Conservation (phyloP, 2,797 vertebrate genomes). For the Cetoscarus ocellatus region DNA sequence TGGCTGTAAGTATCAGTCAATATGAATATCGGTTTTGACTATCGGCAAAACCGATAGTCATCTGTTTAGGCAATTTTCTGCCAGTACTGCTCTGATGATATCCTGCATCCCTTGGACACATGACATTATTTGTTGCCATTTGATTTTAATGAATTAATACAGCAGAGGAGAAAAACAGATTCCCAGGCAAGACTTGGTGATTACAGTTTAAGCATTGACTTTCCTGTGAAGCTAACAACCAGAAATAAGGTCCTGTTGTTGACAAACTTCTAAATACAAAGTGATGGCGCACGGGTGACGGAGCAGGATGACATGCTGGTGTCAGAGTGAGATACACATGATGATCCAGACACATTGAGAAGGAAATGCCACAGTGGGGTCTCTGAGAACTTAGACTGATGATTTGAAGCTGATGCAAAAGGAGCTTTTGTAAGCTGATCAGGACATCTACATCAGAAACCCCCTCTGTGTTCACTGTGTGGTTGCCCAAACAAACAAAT, state of each 20-base stretch:
- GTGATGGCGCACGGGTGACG: background rate
- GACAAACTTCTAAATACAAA: slow-evolving; percentile 4
- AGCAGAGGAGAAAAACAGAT: background rate
- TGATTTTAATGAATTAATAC: background rate
- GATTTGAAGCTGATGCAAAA: no score
- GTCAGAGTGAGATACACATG: slow-evolving; percentile 35
- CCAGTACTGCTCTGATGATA: no score
- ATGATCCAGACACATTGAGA: slow-evolving; percentile 15
- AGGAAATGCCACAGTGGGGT: background rate
- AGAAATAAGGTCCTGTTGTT: background rate
- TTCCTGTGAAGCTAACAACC: background rate
- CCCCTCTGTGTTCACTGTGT: background rate
- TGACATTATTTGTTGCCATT: background rate
- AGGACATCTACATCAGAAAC: background rate
- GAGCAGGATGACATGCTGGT: no score
- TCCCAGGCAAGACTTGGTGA: background rate
- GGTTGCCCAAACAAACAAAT: slow-evolving; percentile 28
- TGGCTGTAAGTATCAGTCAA: no score
- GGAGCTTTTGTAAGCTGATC: background rate
- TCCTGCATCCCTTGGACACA: no score
- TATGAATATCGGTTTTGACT: no score
- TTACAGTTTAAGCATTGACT: background rate
- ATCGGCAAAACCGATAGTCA: no score
- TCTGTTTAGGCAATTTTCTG: no score
- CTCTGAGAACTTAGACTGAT: no score